Base-by-base conservation (phyloP, 64 coral and sea anemone genomes). In the Dendrophyllia cribrosa region DNA sequence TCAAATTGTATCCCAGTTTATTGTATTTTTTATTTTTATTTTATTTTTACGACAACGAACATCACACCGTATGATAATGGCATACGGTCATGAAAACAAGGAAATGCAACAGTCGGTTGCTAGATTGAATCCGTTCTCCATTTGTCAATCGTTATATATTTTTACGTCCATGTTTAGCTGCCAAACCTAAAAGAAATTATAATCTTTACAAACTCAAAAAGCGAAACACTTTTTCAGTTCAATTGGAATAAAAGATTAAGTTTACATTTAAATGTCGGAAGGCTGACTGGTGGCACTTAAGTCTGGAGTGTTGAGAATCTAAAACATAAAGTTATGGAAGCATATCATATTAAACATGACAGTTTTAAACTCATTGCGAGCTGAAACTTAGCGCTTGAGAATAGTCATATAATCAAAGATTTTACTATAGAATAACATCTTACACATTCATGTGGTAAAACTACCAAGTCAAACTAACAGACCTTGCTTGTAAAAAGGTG, bases 311-410 rank as follows among this genome's bases (percentile, higher is more conserved):
- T 44, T 67, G 50, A 59, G 66, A 66, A 3, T 83, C 43, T 83
- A 19, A 48, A 83, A 66, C 80, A 83, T 55, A 80, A 51, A 84
- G 60, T 68, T 84, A 65, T 26, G 44, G 46, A 68, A 68, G 80
- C 80, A 68, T 68, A 84, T 84, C 80, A 6, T 65, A 50, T 10
- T 20, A 20, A 11, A 75, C 45, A 9, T 56, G 53, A 56, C 53
- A 50, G 20, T 20, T 23, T 63, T 43, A 43, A 67, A 67, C 63
- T 44, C 45, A 51, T 22, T 16, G 25, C 19, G 45, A 66, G 45
- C 47, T 84, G n/a, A 56, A 58, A 77, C 15, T 9, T n/a, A 10
- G 26, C 17, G 25, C 53, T 74, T 9, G 11, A 9, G 11, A 45
- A 72, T 45, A 1, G 23, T 14, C 26, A 46, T 72, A 26, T 14